These are phyloP conservation scores for Collichthys lucidus DNA, from an alignment of 2,113 vertebrate species.

Conservation along the genomic window DNA sequence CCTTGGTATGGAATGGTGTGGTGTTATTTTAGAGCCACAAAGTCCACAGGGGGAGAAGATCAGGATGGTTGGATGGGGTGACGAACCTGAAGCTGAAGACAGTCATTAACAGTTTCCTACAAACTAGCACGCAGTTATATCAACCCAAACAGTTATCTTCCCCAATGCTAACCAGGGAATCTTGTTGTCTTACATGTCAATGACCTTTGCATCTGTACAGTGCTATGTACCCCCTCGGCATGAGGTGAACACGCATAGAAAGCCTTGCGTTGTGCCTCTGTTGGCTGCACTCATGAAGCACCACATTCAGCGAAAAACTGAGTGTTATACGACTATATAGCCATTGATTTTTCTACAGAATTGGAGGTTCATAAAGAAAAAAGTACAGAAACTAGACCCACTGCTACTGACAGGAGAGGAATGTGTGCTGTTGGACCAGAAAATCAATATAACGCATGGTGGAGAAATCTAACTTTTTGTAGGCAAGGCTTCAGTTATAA, in stretches of 20 bases:
- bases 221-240: background rate
- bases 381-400: background rate
- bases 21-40: background rate
- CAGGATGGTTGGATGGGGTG: too few relatives aligned
- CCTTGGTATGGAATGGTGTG: background rate
- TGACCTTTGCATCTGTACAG: background rate
- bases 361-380: background rate
- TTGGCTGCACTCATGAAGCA: background rate
- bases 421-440: background rate
- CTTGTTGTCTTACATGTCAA: background rate
- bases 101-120: too few relatives aligned
- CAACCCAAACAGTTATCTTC: background rate
- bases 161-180: too few relatives aligned
- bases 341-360: background rate
- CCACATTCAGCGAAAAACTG: background rate
- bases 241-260: background rate
- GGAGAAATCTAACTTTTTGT: conserved; percentile 5
- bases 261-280: background rate
- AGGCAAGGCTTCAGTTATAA: background rate
- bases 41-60: background rate
- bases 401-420: background rate
- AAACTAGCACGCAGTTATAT: too few relatives aligned
- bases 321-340: background rate
- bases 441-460: background rate
- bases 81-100: too few relatives aligned